A percentile compares a stretch with the other conserved stretches of the same genome.
Evolutionary conservation across 2,888 invertebrate genomes (phyloP).

Genomic region (Marronus borbonicus): DNA sequence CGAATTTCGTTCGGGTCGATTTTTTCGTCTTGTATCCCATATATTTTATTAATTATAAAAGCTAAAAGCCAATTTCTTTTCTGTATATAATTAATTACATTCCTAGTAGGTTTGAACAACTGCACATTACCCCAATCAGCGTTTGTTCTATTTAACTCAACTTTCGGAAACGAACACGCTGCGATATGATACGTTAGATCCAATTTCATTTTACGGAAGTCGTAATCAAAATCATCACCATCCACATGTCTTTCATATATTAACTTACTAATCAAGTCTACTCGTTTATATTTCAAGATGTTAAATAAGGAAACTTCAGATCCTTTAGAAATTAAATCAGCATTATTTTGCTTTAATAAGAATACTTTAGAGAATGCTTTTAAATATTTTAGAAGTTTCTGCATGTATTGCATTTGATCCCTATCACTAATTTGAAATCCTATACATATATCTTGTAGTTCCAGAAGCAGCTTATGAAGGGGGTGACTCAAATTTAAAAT

Average conservation of each 20-base stretch:
- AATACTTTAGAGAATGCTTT: constrained; percentile 73
- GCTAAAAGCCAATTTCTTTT: constrained; percentile 80
- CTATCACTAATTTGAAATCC: constrained; percentile 39
- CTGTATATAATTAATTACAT: constrained; percentile 76
- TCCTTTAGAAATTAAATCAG: constrained; percentile 64
- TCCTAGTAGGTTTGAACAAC: constrained; percentile 70
- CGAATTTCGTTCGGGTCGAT: constrained; percentile 72
- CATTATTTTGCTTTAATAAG: constrained; percentile 65
- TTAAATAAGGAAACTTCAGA: constrained; percentile 71
- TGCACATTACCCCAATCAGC: constrained; percentile 70
- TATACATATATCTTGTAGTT: constrained; percentile 72
- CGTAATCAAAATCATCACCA: constrained; percentile 79
- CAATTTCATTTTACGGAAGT: constrained; percentile 80
- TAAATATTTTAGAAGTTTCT: constrained; percentile 75
- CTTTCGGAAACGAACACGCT: constrained; percentile 81
- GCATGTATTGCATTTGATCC: constrained; percentile 70
- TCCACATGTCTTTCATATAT: constrained; percentile 80
- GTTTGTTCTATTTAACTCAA: constrained; percentile 73
- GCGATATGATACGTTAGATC: constrained; percentile 83
- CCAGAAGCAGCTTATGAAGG: constrained; percentile 71
- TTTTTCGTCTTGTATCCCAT: constrained; percentile 73
- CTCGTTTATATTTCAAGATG: constrained; percentile 73
- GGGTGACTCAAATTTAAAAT: constrained; percentile 72
- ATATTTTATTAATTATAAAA: constrained; percentile 78
- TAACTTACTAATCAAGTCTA: constrained; percentile 78